These are phyloP conservation scores for Myotis davidii DNA, from an alignment of 2,113 vertebrate genomes.

Conservation along the genomic window DNA sequence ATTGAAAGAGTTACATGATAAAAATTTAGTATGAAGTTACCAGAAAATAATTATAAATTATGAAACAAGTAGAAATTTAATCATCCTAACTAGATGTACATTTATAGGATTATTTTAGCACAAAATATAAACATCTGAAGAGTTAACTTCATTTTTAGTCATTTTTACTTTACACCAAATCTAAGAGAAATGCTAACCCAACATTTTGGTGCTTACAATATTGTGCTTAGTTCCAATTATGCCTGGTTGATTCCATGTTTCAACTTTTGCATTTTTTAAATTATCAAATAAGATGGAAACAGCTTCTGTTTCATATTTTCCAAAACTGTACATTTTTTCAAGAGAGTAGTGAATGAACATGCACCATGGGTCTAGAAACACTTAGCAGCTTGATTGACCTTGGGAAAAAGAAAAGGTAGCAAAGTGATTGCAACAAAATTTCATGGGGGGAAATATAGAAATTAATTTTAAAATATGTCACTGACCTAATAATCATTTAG, in stretches of 20 bases:
- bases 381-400: neutral
- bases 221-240: neutral
- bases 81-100: neutral
- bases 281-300: neutral
- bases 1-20: neutral
- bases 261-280: neutral
- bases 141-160: neutral
- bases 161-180: neutral
- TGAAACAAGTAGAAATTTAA: neutral
- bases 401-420: neutral
- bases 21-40: slow-evolving; percentile 11
- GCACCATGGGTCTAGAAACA: neutral
- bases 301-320: neutral
- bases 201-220: neutral
- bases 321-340: neutral
- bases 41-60: slow-evolving; percentile 18
- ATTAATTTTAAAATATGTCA: neutral
- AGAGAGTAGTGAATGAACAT: neutral
- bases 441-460: neutral
- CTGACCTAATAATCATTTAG: neutral
- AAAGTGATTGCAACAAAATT: neutral
- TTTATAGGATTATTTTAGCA: neutral
- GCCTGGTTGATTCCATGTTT: neutral
- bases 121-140: neutral
- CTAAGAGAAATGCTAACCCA: neutral